Percentiles rank a stretch among this genome's conserved stretches.
These are phyloP conservation scores for Blera fallax DNA, from an alignment of 2,888 invertebrate species.

Conservation along the genomic window DNA sequence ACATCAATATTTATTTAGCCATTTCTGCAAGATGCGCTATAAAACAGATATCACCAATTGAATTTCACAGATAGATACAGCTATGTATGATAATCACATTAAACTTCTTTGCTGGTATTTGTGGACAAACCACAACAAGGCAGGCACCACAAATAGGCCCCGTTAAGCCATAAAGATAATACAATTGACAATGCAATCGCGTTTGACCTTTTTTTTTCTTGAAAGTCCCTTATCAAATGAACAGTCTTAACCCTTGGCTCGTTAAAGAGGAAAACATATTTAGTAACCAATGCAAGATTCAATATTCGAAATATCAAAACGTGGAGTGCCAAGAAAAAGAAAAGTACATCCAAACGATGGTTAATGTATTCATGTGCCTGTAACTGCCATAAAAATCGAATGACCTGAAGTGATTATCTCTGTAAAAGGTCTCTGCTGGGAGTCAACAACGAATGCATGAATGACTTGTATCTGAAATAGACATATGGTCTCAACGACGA, in stretches of 20 bases:
- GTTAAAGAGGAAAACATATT: constrained; percentile 35
- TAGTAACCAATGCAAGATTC: constrained; percentile 33
- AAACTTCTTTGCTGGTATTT: background rate
- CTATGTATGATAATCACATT: background rate
- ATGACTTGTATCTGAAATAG: constrained; percentile 37
- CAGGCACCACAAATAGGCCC: background rate
- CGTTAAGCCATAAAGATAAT: constrained; percentile 57
- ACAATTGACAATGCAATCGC: constrained; percentile 56
- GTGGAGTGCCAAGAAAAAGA: background rate
- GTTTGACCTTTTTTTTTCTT: constrained; percentile 55
- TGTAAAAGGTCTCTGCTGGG: constrained; percentile 60
- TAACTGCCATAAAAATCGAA: constrained; percentile 62
- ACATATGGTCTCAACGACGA: constrained; percentile 35
- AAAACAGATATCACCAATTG: constrained; percentile 10
- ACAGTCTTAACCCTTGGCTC: constrained; percentile 53
- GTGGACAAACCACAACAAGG: background rate
- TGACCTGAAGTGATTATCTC: constrained; percentile 67
- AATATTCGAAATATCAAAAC: constrained; percentile 35
- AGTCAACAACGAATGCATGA: constrained; percentile 20
- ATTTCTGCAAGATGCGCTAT: constrained; percentile 8
- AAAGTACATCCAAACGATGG: constrained; percentile 23
- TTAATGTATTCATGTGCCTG: constrained; percentile 53
- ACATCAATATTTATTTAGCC: constrained; percentile 11
- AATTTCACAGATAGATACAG: background rate
- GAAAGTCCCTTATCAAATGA: constrained; percentile 49